Conservation (phyloP, 2,888 invertebrate genomes). For the Drosophila incognita region DNA sequence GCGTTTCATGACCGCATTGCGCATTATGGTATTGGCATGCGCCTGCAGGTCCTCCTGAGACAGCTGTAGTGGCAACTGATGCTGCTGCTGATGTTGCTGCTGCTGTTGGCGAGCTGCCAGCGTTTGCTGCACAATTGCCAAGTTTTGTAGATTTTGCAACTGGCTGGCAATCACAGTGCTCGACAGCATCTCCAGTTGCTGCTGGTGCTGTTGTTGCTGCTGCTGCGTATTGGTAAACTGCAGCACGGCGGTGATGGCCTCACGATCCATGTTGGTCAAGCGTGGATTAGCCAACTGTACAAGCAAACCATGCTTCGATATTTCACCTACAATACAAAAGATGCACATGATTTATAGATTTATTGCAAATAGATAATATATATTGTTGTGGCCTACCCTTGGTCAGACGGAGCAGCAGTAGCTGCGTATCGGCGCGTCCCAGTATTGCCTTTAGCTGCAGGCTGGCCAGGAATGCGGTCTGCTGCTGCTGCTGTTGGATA, state of each 20-base stretch:
- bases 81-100: constrained; percentile 50
- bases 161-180: constrained; percentile 82
- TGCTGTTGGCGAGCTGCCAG: constrained; percentile 76
- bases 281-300: constrained; percentile 83
- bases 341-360: background rate
- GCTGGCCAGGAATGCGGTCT: constrained; percentile 82
- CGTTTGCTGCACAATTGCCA: constrained; percentile 82
- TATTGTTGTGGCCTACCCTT: constrained; percentile 66
- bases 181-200: constrained; percentile 80
- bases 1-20: constrained; percentile 84
- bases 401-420: constrained; percentile 79
- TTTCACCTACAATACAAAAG: constrained; percentile 70
- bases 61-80: constrained; percentile 36
- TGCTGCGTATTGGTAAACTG: constrained; percentile 83
- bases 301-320: constrained; percentile 83
- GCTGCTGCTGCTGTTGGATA: constrained; percentile 82
- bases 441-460: constrained; percentile 82
- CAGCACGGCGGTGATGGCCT: constrained; percentile 83
- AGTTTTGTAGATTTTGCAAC: constrained; percentile 83
- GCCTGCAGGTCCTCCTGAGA: constrained; percentile 83
- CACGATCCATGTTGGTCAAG: constrained; percentile 79
- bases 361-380: too few species aligned
- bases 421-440: constrained; percentile 81
- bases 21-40: constrained; percentile 83
- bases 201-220: constrained; percentile 81